phyloP scores from a whole-genome alignment of 2,113 vertebrate genomes.

The Hystrix brachyura region DNA sequence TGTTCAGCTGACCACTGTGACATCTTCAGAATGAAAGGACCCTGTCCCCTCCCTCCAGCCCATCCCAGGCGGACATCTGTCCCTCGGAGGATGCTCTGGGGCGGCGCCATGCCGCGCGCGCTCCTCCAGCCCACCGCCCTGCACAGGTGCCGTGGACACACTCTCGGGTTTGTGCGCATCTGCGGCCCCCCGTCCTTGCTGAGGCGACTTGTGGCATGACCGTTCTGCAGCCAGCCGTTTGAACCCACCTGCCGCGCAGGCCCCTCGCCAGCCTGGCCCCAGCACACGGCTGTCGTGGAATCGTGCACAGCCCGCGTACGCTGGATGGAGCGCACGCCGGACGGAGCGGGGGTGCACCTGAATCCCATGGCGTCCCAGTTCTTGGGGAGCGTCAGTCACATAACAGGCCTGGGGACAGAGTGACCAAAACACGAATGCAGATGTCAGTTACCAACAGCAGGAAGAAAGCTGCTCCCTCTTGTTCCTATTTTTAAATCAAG shows the following conservation, averaged over 20 bases:
- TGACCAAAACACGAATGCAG: background rate
- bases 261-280: background rate
- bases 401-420: background rate
- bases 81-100: background rate
- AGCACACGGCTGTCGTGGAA: background rate
- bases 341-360: background rate
- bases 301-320: background rate
- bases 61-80: no score
- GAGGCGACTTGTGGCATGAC: background rate
- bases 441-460: background rate
- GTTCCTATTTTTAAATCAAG: background rate
- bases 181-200: no score
- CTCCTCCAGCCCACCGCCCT: background rate
- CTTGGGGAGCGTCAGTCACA: background rate
- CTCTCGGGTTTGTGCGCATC: background rate
- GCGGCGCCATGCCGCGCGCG: background rate
- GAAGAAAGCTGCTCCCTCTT: background rate
- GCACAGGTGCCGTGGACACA: background rate
- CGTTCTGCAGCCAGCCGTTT: background rate
- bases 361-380: background rate
- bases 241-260: background rate
- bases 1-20: background rate
- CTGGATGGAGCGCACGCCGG: no score
- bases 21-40: background rate
- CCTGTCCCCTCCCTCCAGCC: background rate